Evolutionary conservation across 2,797 vertebrate species (phyloP).

Genomic region (Otolemur crassicaudatus): DNA sequence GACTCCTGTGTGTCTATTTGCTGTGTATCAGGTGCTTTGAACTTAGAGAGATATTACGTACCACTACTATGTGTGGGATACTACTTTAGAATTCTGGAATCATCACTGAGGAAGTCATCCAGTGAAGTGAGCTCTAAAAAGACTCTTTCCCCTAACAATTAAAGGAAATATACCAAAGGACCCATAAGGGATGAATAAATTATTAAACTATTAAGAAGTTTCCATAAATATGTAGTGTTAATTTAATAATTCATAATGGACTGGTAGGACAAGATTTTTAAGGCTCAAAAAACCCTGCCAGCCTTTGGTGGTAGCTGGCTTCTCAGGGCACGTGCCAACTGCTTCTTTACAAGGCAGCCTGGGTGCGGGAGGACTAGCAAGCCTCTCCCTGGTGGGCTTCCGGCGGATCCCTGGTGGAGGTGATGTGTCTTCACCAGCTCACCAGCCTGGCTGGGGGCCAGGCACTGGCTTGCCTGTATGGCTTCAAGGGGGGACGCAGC

Average conservation of each 20-base stretch:
- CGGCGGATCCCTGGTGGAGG: background rate
- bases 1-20: accelerated
- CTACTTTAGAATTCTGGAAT: slow-evolving; percentile 1
- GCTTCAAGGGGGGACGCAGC: background rate
- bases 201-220: slow-evolving; percentile 48
- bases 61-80: background rate
- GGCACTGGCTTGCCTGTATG: background rate
- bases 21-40: accelerated
- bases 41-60: background rate
- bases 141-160: slow-evolving; percentile 1
- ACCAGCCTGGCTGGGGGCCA: too few relatives aligned
- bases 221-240: slow-evolving; percentile 44
- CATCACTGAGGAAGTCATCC: background rate
- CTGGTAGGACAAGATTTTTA: background rate
- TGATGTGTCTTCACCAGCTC: background rate
- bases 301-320: background rate
- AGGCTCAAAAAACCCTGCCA: background rate
- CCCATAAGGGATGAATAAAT: slow-evolving; percentile 48
- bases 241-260: slow-evolving; percentile 48
- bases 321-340: background rate
- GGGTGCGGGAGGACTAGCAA: accelerated
- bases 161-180: slow-evolving; percentile 45
- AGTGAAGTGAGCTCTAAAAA: slow-evolving; percentile 26
- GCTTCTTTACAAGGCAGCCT: background rate
- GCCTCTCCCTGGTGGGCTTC: background rate